Conservation (phyloP, 2,888 invertebrate genomes). For the Caenorhabditis drosophilae region DNA sequence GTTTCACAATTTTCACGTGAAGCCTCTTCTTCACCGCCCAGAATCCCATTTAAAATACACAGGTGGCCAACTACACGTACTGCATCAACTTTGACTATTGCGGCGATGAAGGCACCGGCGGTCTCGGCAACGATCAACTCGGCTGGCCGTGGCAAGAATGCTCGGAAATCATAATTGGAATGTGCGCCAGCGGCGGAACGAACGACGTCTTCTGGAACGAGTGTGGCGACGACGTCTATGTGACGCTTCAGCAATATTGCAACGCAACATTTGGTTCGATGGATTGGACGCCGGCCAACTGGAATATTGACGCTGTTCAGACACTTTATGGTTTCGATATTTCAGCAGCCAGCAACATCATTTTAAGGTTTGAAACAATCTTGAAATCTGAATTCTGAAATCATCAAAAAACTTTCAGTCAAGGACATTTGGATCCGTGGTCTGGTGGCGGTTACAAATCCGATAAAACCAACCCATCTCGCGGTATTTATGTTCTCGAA, state of each 20-base stretch:
- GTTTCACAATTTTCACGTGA: conserved; percentile 1
- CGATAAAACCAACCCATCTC: conserved; percentile 9
- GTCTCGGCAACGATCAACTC: conserved; percentile 39
- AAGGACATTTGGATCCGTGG: conserved; percentile 73
- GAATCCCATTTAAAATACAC: too few relatives aligned
- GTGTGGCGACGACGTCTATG: conserved; percentile 23
- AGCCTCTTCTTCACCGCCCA: too few relatives aligned
- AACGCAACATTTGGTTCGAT: conserved; percentile 17
- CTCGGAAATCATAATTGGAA: conserved; percentile 94
- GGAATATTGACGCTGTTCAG: conserved; percentile 45
- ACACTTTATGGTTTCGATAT: conserved; percentile 52
- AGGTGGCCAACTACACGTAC: conserved; percentile 22
- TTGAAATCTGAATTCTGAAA: neutral
- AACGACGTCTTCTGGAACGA: conserved; percentile 82
- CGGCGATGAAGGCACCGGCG: conserved; percentile 47
- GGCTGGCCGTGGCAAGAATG: conserved; percentile 73
- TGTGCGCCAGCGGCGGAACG: conserved; percentile 79
- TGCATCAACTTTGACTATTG: conserved; percentile 44
- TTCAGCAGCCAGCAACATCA: conserved; percentile 48
- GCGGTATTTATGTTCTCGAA: conserved; percentile 40
- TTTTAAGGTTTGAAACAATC: conserved; percentile 50
- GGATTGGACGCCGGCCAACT: conserved; percentile 40
- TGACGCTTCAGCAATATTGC: conserved; percentile 12
- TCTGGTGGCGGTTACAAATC: conserved; percentile 70
- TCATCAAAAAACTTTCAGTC: conserved; percentile 67